Evolutionary conservation across 2,888 invertebrate genomes (phyloP).

Genomic region (Anarsia innoxiella): DNA sequence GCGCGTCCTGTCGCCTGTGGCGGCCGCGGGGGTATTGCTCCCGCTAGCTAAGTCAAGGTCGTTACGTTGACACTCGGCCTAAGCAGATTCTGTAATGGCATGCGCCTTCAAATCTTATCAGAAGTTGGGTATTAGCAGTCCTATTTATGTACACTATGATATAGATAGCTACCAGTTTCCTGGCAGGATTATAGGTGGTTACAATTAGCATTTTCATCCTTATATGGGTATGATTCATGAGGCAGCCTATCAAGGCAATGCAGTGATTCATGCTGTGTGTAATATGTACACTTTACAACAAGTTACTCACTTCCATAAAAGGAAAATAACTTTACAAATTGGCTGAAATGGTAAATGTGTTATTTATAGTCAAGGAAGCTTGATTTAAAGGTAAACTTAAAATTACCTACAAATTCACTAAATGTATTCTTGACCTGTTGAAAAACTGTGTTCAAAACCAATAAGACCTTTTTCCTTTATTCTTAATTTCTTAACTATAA

Average conservation of each 20-base stretch:
- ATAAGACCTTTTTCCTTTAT: too few species aligned
- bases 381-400: too few species aligned
- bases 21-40: conserved; percentile 41
- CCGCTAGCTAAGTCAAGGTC: conserved; percentile 49
- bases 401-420: too few species aligned
- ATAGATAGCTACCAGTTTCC: conserved; percentile 18
- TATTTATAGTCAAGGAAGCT: too few species aligned
- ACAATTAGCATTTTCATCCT: conserved; percentile 6
- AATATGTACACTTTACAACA: too few species aligned
- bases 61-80: conserved; percentile 3
- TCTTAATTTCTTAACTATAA: too few species aligned
- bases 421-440: too few species aligned
- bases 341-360: too few species aligned
- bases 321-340: too few species aligned
- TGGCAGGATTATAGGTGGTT: conserved; percentile 16
- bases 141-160: too few species aligned
- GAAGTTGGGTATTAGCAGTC: conserved; percentile 4
- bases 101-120: conserved; percentile 17
- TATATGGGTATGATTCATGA: conserved; percentile 14
- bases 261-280: conserved; percentile 8
- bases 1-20: conserved; percentile 19
- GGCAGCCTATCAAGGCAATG: neutral
- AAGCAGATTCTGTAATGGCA: conserved; percentile 2
- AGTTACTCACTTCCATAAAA: too few species aligned
- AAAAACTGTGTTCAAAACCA: too few species aligned